A percentile compares a stretch with the other conserved stretches of the same genome.
Evolutionary conservation across 2,888 invertebrate genomes (phyloP).

Genomic region (Trichogramma dendrolimi): DNA sequence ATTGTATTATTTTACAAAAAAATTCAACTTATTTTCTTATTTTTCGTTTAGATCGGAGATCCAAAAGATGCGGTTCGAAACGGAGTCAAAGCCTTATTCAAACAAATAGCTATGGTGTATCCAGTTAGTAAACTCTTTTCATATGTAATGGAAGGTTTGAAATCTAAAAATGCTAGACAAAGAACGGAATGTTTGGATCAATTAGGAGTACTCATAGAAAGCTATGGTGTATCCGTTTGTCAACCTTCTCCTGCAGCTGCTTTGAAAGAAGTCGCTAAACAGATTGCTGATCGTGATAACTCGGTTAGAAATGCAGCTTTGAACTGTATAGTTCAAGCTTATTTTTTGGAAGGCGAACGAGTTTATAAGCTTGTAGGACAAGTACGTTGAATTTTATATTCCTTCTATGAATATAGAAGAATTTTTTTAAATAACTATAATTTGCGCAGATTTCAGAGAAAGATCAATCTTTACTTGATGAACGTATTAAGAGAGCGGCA

Average conservation of each 20-base stretch:
- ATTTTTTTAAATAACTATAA: slow-evolving; percentile 5
- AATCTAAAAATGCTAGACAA: slow-evolving; percentile 95
- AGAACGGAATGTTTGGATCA: slow-evolving; percentile 94
- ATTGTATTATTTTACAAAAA: slow-evolving; percentile 2
- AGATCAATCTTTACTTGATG: slow-evolving; percentile 89
- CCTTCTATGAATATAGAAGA: not conserved
- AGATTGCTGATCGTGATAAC: slow-evolving; percentile 94
- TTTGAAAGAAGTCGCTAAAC: slow-evolving; percentile 85
- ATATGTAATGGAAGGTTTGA: slow-evolving; percentile 89
- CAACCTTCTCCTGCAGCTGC: slow-evolving; percentile 75
- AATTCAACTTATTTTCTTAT: not conserved
- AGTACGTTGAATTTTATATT: slow-evolving; percentile 52
- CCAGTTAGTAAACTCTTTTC: slow-evolving; percentile 84
- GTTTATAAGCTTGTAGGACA: slow-evolving; percentile 88
- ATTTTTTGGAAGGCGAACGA: slow-evolving; percentile 84
- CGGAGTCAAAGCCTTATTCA: slow-evolving; percentile 80
- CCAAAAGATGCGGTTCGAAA: slow-evolving; percentile 92
- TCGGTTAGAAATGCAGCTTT: slow-evolving; percentile 92
- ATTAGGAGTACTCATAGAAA: slow-evolving; percentile 79
- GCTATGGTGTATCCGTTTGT: slow-evolving; percentile 79
- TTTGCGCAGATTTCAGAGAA: slow-evolving; percentile 77
- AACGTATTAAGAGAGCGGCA: slow-evolving; percentile 88
- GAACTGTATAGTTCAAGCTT: slow-evolving; percentile 88
- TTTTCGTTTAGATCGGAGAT: slow-evolving; percentile 72
- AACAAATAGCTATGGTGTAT: slow-evolving; percentile 80